Evolutionary conservation across 2,888 invertebrate genomes (phyloP), one percentile per base, ranked within the genome.

Genomic region (Leistus spinibarbis): DNA sequence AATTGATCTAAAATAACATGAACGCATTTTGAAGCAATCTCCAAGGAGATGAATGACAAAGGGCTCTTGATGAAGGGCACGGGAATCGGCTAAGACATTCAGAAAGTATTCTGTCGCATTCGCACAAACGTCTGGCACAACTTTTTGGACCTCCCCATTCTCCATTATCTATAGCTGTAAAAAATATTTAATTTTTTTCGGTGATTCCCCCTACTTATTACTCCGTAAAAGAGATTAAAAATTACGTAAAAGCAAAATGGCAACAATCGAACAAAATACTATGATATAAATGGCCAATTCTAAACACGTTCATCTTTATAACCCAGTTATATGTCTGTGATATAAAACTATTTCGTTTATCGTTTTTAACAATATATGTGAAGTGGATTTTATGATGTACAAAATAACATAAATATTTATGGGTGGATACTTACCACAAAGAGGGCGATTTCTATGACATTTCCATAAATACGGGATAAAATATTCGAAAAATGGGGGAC

Each of bases 391-490:
- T 40, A 13, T 7, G n/a, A n/a, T n/a, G 40, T 7, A 7, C 40
- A 40, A 40, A n/a, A 40, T 40, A 40, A 7, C 40, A 40, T 40
- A 40, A 54, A 10, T 20, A 54, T 56, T 40, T 40, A 53, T n/a
- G n/a, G n/a, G n/a, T n/a, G n/a, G n/a, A n/a, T 85, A 88, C 81
- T 88, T 86, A 86, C 94, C 92, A 83, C 96, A 96, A 53, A 93
- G 87, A 0, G 96, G 95, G 80, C 90, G 88, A 0, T 93, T 92
- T 9, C 88, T 89, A 84, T 91, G 92, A 84, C 96, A 96, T 82
- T 92, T 92, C 96, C 96, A 96, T 80, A 93, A 90, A 84, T 96
- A 96, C 1, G 95, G 95, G 78, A 95, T 91, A 82, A 96, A 91
- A 86, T 96, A 96, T 76, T 94, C 93, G 17, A 94, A 88, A 84